Evolutionary conservation across 2,113 vertebrate species (phyloP).

Genomic region (Lepus timidus): DNA sequence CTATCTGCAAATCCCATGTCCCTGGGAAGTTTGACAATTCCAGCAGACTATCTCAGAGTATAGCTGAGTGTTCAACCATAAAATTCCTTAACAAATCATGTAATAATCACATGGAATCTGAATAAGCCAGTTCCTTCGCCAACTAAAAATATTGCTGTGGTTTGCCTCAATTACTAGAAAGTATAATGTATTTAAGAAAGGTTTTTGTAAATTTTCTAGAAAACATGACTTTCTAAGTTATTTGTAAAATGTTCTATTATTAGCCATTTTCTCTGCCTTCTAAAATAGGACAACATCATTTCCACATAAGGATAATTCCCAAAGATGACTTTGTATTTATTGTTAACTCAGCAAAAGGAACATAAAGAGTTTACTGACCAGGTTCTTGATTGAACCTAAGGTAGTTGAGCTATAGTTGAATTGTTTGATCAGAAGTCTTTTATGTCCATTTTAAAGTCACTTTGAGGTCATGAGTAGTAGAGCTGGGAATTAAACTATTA

Average conservation of each 20-base stretch:
- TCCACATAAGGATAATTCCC: not conserved
- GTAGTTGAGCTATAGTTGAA: not conserved
- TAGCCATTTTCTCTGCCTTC: not conserved
- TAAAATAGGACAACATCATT: not conserved
- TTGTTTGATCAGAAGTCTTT: not conserved
- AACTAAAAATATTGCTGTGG: not conserved
- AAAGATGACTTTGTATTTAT: not conserved
- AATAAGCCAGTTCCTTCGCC: not conserved
- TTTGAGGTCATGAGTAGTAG: not conserved
- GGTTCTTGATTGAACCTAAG: not conserved
- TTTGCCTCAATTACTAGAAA: not conserved
- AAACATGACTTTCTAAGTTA: slow-evolving; percentile 12
- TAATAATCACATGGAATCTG: not conserved
- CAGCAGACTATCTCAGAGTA: not conserved
- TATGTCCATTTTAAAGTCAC: not conserved
- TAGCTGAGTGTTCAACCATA: not conserved
- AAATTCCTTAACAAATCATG: not conserved
- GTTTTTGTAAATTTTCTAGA: not conserved
- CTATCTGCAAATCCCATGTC: not conserved
- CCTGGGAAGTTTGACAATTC: not conserved
- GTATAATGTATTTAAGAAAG: not conserved
- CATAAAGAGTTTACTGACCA: not conserved
- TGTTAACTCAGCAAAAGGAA: not conserved
- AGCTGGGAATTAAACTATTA: not conserved
- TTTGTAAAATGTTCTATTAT: not conserved